phyloP scores from a whole-genome alignment of 2,888 invertebrate genomes.

The Tetheella fluctuosa region DNA sequence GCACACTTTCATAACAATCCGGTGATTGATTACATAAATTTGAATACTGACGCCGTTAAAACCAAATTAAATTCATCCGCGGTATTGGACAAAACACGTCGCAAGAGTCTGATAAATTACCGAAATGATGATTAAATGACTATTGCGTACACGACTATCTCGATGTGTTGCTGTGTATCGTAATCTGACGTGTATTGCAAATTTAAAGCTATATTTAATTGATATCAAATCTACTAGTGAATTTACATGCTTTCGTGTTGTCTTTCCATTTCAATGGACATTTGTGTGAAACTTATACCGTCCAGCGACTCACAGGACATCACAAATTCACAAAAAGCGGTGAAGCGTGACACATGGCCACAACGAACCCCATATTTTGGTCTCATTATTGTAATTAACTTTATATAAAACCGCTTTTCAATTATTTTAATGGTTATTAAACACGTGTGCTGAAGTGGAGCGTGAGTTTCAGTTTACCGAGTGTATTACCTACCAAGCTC shows the following conservation, averaged over 20 bases:
- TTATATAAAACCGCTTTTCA: slow-evolving; percentile 75
- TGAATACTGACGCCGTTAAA: slow-evolving; percentile 79
- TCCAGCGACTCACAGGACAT: slow-evolving; percentile 66
- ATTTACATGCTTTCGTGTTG: neutral
- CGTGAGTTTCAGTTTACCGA: slow-evolving; percentile 63
- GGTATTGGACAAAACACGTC: slow-evolving; percentile 77
- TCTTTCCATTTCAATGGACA: neutral
- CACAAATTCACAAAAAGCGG: slow-evolving; percentile 74
- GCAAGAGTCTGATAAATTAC: slow-evolving; percentile 76
- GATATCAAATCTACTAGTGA: slow-evolving; percentile 38
- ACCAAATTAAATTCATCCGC: slow-evolving; percentile 79
- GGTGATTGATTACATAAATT: slow-evolving; percentile 82
- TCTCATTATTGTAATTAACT: slow-evolving; percentile 79
- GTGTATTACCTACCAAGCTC: slow-evolving; percentile 37
- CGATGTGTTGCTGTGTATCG: slow-evolving; percentile 42
- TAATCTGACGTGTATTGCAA: slow-evolving; percentile 48
- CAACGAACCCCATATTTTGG: slow-evolving; percentile 64
- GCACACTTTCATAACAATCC: slow-evolving; percentile 82
- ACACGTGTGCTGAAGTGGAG: slow-evolving; percentile 74
- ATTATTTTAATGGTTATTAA: slow-evolving; percentile 80
- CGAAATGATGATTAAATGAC: slow-evolving; percentile 73
- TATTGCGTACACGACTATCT: slow-evolving; percentile 58
- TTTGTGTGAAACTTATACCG: slow-evolving; percentile 15
- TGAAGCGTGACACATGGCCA: slow-evolving; percentile 66
- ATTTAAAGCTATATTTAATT: slow-evolving; percentile 47